Base-by-base conservation (phyloP, 2,797 vertebrate species). In the Liparis tanakae region DNA sequence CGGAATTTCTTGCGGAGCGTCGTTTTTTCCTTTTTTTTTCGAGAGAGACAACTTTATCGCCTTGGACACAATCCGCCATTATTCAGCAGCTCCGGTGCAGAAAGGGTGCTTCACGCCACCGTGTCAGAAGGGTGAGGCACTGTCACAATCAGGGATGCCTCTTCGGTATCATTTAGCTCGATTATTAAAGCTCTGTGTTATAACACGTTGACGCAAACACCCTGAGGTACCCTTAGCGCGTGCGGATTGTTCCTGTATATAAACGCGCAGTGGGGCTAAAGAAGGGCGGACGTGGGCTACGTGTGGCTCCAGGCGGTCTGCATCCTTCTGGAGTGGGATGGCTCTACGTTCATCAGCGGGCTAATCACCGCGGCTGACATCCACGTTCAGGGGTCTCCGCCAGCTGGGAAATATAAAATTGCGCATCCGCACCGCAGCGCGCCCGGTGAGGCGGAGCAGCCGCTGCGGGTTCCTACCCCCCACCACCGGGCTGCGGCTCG, bases 111-210 rank as follows among this genome's bases (percentile, higher is more conserved):
- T 80, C 84, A 87, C 80, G 81, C 82, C 86, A 33, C 67, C 60
- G 55, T 41, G 59, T 62, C 41, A 67, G 66, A 74, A 70, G 89
- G 91, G 89, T 83, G 93, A 92, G 93, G 91, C 90, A 36, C 84
- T 77, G 75, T 84, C 62, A 61, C 44, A 65, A 68, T 9, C 67
- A 80, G 77, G 82, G 85, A 74, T 76, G 50, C 25, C 25, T 30
- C 57, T 62, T 44, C 7, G 20, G 12, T 13, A 67, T 62, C 59
- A 30, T 39, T 12, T n/a, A 13, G 44, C 59, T 9, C 17, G 4
- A 72, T 46, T 53, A 54, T 18, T 46, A 10, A 30, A 2, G 25
- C 25, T 30, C 2, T 30, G 4, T 30, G 2, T 30, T 30, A 30
- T 30, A 37, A 8, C 30, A 41, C 6, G 70, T 30, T 57, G 59